A percentile compares a stretch with the other conserved stretches of the same genome.
Conservation (phyloP, 2,797 vertebrate species). For the Acanthopagrus latus region DNA sequence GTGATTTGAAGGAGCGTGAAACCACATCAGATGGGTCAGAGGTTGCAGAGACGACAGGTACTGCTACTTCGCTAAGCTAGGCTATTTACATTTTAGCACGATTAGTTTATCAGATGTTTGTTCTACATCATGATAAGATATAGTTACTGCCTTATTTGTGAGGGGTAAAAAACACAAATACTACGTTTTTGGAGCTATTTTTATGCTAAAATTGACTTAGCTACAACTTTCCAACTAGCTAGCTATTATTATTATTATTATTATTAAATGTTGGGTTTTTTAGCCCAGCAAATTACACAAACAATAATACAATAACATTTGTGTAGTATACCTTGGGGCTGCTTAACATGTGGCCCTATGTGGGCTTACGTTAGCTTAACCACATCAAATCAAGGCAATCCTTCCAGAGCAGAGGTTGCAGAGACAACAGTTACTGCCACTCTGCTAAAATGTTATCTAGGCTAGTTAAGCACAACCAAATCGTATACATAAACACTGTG, state of each 20-base stretch:
- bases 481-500: no score
- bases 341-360: no score
- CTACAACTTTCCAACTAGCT: neutral
- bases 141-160: neutral
- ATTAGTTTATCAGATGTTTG: neutral
- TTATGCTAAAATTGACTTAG: neutral
- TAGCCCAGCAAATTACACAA: no score
- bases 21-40: neutral
- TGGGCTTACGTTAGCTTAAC: no score
- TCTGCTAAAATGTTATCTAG: no score
- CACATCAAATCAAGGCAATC: no score
- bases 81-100: neutral
- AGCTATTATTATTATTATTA: neutral
- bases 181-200: neutral
- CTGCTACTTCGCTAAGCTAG: neutral
- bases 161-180: neutral
- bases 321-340: no score
- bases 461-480: no score
- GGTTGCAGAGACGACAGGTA: neutral
- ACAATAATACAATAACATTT: no score
- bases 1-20: neutral
- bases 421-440: no score
- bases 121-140: neutral
- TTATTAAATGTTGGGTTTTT: no score
- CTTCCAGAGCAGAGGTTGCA: no score